A percentile compares a stretch with the other conserved stretches of the same genome.
Evolutionary conservation across 2,888 invertebrate species (phyloP).

Genomic region (Erynnis tages): DNA sequence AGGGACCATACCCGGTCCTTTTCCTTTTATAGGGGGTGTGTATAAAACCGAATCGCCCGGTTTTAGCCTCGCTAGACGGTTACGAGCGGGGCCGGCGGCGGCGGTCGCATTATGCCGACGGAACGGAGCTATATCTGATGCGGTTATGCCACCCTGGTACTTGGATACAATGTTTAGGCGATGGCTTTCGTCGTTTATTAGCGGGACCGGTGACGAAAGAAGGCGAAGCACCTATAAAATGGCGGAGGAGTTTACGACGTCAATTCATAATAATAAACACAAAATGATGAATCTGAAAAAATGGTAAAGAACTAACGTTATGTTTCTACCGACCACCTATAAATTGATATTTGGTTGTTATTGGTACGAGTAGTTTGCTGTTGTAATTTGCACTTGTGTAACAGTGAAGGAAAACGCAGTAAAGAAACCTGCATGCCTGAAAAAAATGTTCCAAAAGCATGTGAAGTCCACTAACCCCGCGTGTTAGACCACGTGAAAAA

Average conservation of each 20-base stretch:
- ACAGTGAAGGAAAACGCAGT: no score
- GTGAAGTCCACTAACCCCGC: no score
- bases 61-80: slow-evolving; percentile 79
- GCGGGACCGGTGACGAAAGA: slow-evolving; percentile 28
- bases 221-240: slow-evolving; percentile 46
- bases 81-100: slow-evolving; percentile 76
- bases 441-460: no score
- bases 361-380: no score
- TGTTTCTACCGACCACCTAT: no score
- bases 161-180: slow-evolving; percentile 66
- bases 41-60: slow-evolving; percentile 81
- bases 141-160: slow-evolving; percentile 68
- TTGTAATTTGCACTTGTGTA: no score
- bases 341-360: no score
- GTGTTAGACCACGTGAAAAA: no score
- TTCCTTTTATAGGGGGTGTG: slow-evolving; percentile 82
- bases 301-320: no score
- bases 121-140: slow-evolving; percentile 68
- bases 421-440: no score
- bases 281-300: slow-evolving; percentile 25
- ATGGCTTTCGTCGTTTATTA: slow-evolving; percentile 60
- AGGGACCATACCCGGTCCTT: slow-evolving; percentile 78
- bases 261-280: slow-evolving; percentile 43
- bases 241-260: slow-evolving; percentile 42
- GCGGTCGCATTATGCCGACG: slow-evolving; percentile 47